Conservation (phyloP, 2,113 vertebrate genomes). For the Notarius quadriscutis region DNA sequence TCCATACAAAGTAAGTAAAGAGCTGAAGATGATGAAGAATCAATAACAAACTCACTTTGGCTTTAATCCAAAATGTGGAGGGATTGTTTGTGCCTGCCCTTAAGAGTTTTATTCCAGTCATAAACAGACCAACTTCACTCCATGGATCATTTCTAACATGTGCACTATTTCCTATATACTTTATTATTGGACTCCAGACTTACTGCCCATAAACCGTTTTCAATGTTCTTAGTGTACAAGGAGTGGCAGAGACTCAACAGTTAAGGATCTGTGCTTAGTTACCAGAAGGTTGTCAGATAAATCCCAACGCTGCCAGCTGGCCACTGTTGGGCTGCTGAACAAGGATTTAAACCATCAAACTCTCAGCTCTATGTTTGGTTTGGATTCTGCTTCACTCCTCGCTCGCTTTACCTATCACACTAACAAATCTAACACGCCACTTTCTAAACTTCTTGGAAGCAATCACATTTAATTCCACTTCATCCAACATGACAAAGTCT, state of each 20-base stretch:
- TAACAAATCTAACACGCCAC: background rate
- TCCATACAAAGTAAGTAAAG: background rate
- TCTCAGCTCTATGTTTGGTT: background rate
- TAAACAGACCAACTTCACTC: background rate
- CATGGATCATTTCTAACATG: background rate
- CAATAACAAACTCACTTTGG: background rate
- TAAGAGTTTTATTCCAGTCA: background rate
- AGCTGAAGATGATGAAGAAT: background rate
- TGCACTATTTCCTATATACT: background rate
- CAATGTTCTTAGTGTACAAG: background rate
- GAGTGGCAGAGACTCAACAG: background rate
- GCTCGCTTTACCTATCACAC: background rate
- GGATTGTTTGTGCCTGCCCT: background rate
- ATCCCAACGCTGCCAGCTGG: background rate
- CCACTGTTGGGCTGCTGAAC: background rate
- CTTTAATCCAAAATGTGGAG: background rate
- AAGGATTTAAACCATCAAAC: constrained; percentile 7
- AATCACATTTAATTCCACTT: background rate
- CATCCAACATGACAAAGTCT: background rate
- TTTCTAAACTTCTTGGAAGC: constrained; percentile 1
- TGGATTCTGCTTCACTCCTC: background rate
- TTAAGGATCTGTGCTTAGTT: background rate
- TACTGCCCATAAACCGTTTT: background rate
- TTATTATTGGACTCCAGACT: background rate
- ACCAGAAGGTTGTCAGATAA: constrained; percentile 3